A percentile compares a stretch with the other conserved stretches of the same genome.
Evolutionary conservation across 1,140 invertebrate species (phyloP).

Genomic region (Calosoma granatense): DNA sequence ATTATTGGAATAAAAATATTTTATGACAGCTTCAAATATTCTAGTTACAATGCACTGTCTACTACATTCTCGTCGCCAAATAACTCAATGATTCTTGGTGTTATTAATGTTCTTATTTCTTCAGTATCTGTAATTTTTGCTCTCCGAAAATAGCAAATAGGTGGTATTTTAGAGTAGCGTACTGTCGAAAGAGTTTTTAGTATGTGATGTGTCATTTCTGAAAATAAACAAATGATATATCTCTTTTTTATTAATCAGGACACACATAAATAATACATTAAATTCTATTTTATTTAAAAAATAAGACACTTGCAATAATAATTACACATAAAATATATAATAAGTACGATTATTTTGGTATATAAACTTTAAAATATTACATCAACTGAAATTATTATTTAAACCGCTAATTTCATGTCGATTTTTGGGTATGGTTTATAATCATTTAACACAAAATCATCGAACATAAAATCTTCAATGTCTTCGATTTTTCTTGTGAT

Average conservation of each 20-base stretch:
- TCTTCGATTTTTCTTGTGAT: conserved; percentile 59
- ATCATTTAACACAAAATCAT: conserved; percentile 79
- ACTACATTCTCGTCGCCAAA: not conserved
- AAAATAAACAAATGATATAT: too few species aligned
- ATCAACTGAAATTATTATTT: too few species aligned
- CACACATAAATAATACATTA: too few species aligned
- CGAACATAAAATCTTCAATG: conserved; percentile 84
- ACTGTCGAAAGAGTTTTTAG: too few species aligned
- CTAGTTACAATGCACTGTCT: not conserved
- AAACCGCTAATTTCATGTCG: conserved; percentile 95
- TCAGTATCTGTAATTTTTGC: not conserved
- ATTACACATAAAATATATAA: too few species aligned
- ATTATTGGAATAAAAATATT: not conserved
- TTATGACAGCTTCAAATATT: not conserved
- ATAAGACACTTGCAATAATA: too few species aligned
- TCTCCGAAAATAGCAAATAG: not conserved
- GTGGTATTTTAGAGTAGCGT: too few species aligned
- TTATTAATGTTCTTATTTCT: not conserved
- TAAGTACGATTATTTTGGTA: too few species aligned
- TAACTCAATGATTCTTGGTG: not conserved
- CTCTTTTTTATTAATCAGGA: too few species aligned
- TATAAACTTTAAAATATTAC: too few species aligned
- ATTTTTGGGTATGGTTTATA: conserved; percentile 91
- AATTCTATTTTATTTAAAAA: too few species aligned
- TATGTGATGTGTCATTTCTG: too few species aligned